phyloP scores from a whole-genome alignment of 2,888 invertebrate genomes.

The Eupithecia insigniata region DNA sequence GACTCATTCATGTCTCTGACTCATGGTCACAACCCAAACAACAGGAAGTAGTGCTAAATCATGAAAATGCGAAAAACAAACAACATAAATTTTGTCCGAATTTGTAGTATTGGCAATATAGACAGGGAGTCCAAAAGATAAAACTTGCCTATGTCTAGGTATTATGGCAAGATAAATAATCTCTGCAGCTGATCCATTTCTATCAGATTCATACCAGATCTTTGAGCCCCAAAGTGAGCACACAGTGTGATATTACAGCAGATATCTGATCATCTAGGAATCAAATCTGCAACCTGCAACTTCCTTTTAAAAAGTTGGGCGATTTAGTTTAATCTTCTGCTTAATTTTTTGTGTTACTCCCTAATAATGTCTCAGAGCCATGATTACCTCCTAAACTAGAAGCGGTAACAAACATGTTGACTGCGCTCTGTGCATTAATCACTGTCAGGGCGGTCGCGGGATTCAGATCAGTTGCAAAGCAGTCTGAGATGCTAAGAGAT shows the following conservation, averaged over 20 bases:
- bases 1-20: background rate
- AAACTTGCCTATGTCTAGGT: background rate
- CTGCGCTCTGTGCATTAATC: constrained; percentile 36
- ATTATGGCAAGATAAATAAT: background rate
- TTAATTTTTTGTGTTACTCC: background rate
- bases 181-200: background rate
- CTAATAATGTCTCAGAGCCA: background rate
- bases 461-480: constrained; percentile 29
- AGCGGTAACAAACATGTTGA: constrained; percentile 42
- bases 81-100: constrained; percentile 41
- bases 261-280: background rate
- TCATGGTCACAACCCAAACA: constrained; percentile 25
- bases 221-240: background rate
- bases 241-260: too few relatives aligned
- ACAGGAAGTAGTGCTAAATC: constrained; percentile 38
- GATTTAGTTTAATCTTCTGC: too few relatives aligned
- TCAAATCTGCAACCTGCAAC: background rate
- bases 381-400: constrained; percentile 19
- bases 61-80: constrained; percentile 39
- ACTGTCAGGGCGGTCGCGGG: constrained; percentile 30
- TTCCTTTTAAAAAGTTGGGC: background rate
- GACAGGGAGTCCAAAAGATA: background rate
- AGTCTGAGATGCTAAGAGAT: constrained; percentile 34
- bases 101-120: constrained; percentile 40
- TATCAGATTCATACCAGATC: background rate